Conservation (phyloP, 2,113 vertebrate genomes). For the Syrrhaptes paradoxus region DNA sequence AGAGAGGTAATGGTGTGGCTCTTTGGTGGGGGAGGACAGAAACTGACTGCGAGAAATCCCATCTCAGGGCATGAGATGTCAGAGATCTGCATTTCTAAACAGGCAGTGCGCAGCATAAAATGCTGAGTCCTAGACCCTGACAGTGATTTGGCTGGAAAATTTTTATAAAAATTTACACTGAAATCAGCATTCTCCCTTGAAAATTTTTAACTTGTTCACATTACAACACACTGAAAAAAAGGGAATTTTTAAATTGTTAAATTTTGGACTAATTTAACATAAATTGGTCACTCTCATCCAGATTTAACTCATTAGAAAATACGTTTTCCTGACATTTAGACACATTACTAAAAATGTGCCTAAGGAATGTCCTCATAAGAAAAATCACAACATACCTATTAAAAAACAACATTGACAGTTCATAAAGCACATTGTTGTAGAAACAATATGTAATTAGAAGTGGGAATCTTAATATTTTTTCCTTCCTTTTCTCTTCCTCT, state of each 20-base stretch:
- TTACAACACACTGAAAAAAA: background rate
- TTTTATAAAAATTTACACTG: background rate
- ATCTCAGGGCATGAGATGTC: accelerated
- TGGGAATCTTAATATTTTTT: background rate
- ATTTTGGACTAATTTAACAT: background rate
- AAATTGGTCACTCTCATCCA: background rate
- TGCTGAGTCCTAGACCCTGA: background rate
- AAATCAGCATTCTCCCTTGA: background rate
- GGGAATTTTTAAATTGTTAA: background rate
- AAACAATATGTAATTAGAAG: background rate
- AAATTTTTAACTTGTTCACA: background rate
- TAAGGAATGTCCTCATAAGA: background rate
- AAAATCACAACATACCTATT: background rate
- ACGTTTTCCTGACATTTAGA: background rate
- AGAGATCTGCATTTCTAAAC: background rate
- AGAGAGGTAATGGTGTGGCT: background rate
- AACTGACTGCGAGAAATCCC: background rate
- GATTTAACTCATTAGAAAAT: background rate
- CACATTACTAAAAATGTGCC: background rate
- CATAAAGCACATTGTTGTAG: background rate
- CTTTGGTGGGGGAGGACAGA: background rate
- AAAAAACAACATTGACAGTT: background rate
- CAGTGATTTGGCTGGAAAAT: background rate
- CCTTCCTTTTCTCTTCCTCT: background rate
- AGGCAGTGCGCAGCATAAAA: background rate